Conservation (phyloP, 2,113 vertebrate species). For the Willisornis vidua region DNA sequence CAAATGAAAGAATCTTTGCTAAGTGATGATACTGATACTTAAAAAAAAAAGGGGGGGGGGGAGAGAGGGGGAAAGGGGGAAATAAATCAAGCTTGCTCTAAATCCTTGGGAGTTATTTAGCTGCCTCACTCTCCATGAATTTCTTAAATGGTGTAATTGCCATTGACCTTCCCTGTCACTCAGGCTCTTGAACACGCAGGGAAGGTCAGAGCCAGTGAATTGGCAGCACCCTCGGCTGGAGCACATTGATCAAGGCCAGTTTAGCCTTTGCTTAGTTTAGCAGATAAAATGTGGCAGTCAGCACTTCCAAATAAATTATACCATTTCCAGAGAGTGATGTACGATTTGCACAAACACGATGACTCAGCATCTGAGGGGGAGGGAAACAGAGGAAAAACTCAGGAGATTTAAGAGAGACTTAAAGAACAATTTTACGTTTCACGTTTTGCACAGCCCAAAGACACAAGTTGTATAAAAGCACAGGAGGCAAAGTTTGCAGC, state of each 20-base stretch:
- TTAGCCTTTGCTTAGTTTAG: conserved; percentile 37
- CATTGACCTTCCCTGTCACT: neutral
- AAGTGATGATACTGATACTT: neutral
- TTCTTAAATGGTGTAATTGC: neutral
- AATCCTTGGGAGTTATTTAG: neutral
- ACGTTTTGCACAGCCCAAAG: neutral
- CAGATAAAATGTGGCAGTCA: conserved; percentile 40
- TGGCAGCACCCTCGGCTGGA: neutral
- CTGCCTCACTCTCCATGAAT: neutral
- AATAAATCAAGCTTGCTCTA: neutral
- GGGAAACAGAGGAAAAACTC: neutral
- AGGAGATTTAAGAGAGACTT: neutral
- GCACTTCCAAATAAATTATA: neutral
- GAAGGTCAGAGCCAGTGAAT: neutral
- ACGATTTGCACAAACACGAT: neutral
- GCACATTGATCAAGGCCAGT: conserved; percentile 18
- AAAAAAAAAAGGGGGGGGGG: neutral
- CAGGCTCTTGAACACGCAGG: neutral
- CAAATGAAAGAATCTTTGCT: neutral
- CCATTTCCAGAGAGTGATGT: neutral
- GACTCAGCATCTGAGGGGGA: neutral
- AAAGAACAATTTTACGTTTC: neutral
- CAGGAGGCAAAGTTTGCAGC: neutral
- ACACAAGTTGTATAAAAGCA: neutral
- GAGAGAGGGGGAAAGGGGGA: neutral